Base-by-base conservation (phyloP, 2,113 vertebrate species). In the Vidua chalybeata region DNA sequence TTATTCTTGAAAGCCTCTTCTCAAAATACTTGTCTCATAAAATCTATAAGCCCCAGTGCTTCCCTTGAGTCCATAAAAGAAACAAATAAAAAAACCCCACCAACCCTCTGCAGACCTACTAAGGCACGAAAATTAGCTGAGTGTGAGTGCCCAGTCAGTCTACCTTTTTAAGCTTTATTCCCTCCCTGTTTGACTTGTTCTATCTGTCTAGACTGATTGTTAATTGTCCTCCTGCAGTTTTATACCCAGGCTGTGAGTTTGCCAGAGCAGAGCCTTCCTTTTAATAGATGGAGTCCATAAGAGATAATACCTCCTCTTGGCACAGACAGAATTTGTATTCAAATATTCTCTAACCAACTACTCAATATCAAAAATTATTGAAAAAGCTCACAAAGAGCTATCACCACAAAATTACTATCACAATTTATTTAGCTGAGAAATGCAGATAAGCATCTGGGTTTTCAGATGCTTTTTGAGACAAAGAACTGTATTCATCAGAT, bases 381-480 rank as follows among this genome's bases (percentile, higher is more conserved):
- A 26, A 86, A 93, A 93, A 46, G 15, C 68, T 84, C 64, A 64
- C 0, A 2, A 78, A 92, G 46, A 55, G 37, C 62, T 93, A 56
- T 83, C 84, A 74, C 11, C 9, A 12, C 46, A 84, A 92, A 83
- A 83, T 87, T 87, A 68, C 49, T 71, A 27, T 56, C 17, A n/a
- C 31, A 51, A 94, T 96, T 69, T 91, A 77, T 95, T 87, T 92
- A 94, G 49, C 86, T 90, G 80, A 79, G 73, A 85, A 89, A 92
- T 83, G 35, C 51, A 94, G 93, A 96, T 95, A 72, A 82, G 37
- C 46, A 94, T 91, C 80, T 95, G 92, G 39, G 30, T 8, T 77
- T 94, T 91, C 5, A 6, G 91, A 73, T 71, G 20, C 17, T 95
- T 95, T 81, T 72, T 49, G 41, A 80, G 68, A 69, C 49, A 43